Evolutionary conservation across 2,888 invertebrate species (phyloP), one percentile per base, ranked within the genome.

Genomic region (Pachliopta kotzebuea): DNA sequence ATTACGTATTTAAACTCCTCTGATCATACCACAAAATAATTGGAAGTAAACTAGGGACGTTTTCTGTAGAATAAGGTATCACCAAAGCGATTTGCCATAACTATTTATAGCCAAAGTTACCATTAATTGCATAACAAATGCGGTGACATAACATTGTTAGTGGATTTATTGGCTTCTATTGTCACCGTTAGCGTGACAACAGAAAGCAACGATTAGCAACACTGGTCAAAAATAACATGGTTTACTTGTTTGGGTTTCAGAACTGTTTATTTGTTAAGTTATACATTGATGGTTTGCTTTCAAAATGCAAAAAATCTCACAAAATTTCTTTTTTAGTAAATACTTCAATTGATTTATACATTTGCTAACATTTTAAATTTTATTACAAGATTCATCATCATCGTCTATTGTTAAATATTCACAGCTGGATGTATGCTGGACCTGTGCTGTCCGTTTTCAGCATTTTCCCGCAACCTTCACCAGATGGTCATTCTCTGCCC

Each of bases 81-180:
- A n/a, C 65, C 54, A 70, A 69, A 68, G 68, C 67, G 56, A 68
- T 71, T 72, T 72, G 70, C 70, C 63, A 70, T 67, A 63, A 74
- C 52, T 60, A 54, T 54, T 71, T 69, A 77, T 76, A 77, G 72
- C 70, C 60, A 74, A n/a, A 72, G 76, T 80, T 78, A 74, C 75
- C 78, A 83, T 83, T 86, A 88, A 90, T 88, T 89, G 88, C 87
- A 80, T 84, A 85, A 86, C 89, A 82, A 88, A 87, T 85, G 84
- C 84, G 84, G 83, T 83, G 86, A 87, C 86, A 81, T 70, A 68
- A 76, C 76, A 81, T 84, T 85, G 80, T 83, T 79, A 76, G 79
- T 78, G 75, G 80, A 91, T 91, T 90, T 91, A 90, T 90, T 86
- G 79, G 76, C 74, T 77, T 78, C 83, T 81, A 83, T 90, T 89